A percentile compares a stretch with the other conserved stretches of the same genome.
Conservation (phyloP, 2,888 invertebrate species). For the Lasioglossum zephyrum region DNA sequence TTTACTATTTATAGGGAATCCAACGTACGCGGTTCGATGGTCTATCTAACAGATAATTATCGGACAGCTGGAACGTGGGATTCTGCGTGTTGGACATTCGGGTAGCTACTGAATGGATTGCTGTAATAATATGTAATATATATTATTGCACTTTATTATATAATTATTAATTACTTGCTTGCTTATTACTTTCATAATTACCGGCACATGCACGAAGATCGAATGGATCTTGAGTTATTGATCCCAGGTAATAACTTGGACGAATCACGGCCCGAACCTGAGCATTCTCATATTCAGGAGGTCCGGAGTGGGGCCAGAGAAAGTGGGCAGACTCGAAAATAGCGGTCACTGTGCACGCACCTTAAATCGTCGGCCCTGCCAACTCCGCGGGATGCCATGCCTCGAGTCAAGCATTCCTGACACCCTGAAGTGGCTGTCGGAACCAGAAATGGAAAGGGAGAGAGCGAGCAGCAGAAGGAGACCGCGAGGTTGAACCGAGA, state of each 20-base stretch:
- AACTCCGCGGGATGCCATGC: constrained; percentile 74
- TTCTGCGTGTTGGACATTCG: not conserved
- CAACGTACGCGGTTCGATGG: not conserved
- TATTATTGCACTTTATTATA: too few relatives aligned
- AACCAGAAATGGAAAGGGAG: constrained; percentile 73
- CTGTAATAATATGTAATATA: too few relatives aligned
- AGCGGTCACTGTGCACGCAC: constrained; percentile 65
- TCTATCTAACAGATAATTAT: not conserved
- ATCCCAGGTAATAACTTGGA: not conserved
- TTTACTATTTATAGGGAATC: constrained; percentile 31
- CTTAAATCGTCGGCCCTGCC: constrained; percentile 70
- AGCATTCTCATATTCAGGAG: not conserved
- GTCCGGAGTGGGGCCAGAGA: not conserved
- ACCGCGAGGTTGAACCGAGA: constrained; percentile 53
- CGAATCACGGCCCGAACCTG: not conserved
- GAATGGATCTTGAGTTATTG: not conserved
- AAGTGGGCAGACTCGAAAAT: constrained; percentile 39
- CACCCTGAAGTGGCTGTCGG: constrained; percentile 76
- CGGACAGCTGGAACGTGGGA: not conserved
- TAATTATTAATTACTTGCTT: too few relatives aligned
- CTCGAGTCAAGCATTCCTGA: constrained; percentile 74
- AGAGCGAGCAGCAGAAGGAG: constrained; percentile 48
- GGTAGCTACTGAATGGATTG: not conserved
- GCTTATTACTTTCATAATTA: too few relatives aligned
- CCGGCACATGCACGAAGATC: not conserved